These are phyloP conservation scores for Loriculus beryllinus DNA, from an alignment of 2,797 vertebrate genomes.

Conservation along the genomic window DNA sequence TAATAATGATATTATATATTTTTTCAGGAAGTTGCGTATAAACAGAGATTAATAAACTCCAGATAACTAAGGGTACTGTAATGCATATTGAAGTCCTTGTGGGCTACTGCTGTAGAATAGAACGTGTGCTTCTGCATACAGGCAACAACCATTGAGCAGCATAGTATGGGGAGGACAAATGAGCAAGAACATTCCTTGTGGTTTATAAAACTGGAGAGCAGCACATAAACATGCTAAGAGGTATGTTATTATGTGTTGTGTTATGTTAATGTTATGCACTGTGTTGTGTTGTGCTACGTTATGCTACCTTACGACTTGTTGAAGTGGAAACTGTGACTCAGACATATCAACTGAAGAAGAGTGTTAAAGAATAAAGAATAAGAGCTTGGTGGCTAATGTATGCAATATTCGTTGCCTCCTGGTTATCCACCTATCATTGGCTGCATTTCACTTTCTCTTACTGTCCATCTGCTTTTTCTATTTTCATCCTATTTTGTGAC, in stretches of 20 bases:
- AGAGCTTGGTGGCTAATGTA: not conserved
- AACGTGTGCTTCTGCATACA: not conserved
- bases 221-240: not conserved
- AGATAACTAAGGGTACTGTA: not conserved
- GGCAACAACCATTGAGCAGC: not conserved
- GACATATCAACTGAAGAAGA: not conserved
- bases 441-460: not conserved
- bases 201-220: not conserved
- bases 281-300: not conserved
- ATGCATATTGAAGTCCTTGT: not conserved
- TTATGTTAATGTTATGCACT: too few relatives aligned
- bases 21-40: not conserved
- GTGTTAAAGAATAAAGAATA: not conserved
- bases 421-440: not conserved
- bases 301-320: not conserved
- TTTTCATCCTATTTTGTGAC: not conserved
- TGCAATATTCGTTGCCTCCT: not conserved
- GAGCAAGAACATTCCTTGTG: not conserved
- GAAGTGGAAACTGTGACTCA: not conserved
- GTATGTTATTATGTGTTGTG: not conserved
- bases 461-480: not conserved
- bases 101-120: not conserved
- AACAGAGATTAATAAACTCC: not conserved
- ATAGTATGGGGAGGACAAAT: not conserved
- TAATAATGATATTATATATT: not conserved